Conservation (phyloP, 2,113 vertebrate genomes). For the Monopterus albus region DNA sequence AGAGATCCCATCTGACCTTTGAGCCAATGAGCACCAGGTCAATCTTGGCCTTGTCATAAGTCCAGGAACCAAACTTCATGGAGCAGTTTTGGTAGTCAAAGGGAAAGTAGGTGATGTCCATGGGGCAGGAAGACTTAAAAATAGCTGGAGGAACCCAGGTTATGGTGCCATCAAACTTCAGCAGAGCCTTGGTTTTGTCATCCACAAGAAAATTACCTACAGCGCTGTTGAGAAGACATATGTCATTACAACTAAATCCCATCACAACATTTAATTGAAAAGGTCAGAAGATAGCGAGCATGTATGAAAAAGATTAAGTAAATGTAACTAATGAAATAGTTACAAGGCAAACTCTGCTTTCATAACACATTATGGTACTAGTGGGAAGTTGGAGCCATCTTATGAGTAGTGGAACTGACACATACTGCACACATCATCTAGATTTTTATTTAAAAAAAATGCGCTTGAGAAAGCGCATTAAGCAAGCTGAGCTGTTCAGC, state of each 20-base stretch:
- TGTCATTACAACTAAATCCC: constrained; percentile 25
- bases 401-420: too few relatives aligned
- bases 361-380: too few relatives aligned
- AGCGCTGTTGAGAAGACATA: constrained; percentile 80
- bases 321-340: not conserved
- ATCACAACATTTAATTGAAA: constrained; percentile 33
- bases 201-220: constrained; percentile 93
- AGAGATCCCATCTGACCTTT: constrained; percentile 87
- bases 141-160: constrained; percentile 94
- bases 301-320: constrained; percentile 4
- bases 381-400: too few relatives aligned
- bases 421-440: too few relatives aligned
- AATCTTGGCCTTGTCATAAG: constrained; percentile 96
- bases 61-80: constrained; percentile 97
- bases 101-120: constrained; percentile 98
- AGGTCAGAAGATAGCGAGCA: constrained; percentile 19
- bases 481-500: not conserved
- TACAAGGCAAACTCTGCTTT: too few relatives aligned
- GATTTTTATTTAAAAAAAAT: too few relatives aligned
- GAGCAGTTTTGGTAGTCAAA: constrained; percentile 98
- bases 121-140: constrained; percentile 96
- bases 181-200: constrained; percentile 92
- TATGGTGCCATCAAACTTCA: constrained; percentile 90
- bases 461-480: too few relatives aligned
- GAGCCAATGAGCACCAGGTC: constrained; percentile 93